These are phyloP conservation scores for Pelosia muscerda DNA, from an alignment of 2,888 invertebrate species.

Conservation along the genomic window DNA sequence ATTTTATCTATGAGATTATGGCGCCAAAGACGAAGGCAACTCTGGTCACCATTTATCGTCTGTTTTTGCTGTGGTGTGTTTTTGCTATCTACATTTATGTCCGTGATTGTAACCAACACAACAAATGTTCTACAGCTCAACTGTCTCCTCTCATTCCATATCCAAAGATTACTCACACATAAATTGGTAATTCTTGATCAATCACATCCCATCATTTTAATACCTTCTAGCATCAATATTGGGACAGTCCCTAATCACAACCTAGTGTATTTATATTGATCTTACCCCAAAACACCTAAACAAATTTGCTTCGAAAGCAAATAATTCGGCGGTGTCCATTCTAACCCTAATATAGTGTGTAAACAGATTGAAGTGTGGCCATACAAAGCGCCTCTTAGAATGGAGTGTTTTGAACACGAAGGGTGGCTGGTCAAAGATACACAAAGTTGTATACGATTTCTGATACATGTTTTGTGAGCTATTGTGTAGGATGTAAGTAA, in stretches of 20 bases:
- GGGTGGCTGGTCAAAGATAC: constrained; percentile 42
- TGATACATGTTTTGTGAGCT: constrained; percentile 31
- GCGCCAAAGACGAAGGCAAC: too few species aligned
- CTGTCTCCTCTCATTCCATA: too few species aligned
- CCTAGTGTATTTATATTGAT: constrained; percentile 46
- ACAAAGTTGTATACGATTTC: constrained; percentile 24
- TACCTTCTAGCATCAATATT: constrained; percentile 40
- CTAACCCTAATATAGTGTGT: constrained; percentile 40
- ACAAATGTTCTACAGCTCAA: too few species aligned
- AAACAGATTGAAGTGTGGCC: constrained; percentile 48
- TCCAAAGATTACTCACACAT: too few species aligned
- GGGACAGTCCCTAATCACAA: constrained; percentile 43
- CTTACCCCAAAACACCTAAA: constrained; percentile 50
- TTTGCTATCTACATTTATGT: too few species aligned
- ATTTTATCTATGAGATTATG: too few species aligned
- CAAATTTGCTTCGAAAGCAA: constrained; percentile 52
- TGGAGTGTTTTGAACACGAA: constrained; percentile 54
- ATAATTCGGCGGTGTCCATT: constrained; percentile 47
- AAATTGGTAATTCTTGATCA: constrained; percentile 38
- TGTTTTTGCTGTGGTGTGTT: too few species aligned
- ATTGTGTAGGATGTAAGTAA: constrained; percentile 36
- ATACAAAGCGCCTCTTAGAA: constrained; percentile 52
- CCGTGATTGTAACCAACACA: too few species aligned
- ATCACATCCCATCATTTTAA: constrained; percentile 41
- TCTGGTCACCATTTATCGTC: too few species aligned